Evolutionary conservation across 2,113 vertebrate species (phyloP).

Genomic region (Trichomycterus rosablanca): DNA sequence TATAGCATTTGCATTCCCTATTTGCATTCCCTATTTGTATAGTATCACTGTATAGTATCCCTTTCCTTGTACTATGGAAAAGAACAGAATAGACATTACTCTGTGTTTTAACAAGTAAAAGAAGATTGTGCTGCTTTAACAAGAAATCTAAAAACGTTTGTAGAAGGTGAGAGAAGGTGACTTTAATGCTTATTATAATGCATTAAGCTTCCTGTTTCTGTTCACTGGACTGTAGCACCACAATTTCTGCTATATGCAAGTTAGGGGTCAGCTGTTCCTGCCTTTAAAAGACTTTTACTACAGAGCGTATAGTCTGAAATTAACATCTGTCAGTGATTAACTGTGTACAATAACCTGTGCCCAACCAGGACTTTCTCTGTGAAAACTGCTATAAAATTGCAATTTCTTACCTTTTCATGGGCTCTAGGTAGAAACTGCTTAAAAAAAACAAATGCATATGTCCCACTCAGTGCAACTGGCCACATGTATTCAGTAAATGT

Average conservation of each 20-base stretch:
- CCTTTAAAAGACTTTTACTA: constrained; percentile 51
- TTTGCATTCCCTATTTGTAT: too few relatives aligned
- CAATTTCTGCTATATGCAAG: constrained; percentile 46
- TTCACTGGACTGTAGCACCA: neutral
- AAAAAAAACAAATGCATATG: constrained; percentile 19
- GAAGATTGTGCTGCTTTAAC: too few relatives aligned
- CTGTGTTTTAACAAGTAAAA: too few relatives aligned
- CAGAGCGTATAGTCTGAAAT: constrained; percentile 49
- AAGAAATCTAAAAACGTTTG: too few relatives aligned
- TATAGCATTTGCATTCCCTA: too few relatives aligned
- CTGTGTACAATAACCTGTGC: constrained; percentile 15
- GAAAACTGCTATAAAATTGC: constrained; percentile 19
- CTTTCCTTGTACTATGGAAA: too few relatives aligned
- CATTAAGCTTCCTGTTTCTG: neutral
- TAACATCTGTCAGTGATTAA: constrained; percentile 54
- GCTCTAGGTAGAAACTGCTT: constrained; percentile 14
- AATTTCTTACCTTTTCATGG: constrained; percentile 17
- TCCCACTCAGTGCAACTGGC: constrained; percentile 18
- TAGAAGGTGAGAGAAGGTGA: too few relatives aligned
- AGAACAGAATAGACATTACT: too few relatives aligned
- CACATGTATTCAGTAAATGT: constrained; percentile 37
- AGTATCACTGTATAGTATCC: too few relatives aligned
- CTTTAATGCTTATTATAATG: too few relatives aligned
- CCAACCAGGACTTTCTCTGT: constrained; percentile 1
- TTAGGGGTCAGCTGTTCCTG: constrained; percentile 50